Conservation (phyloP, 2,888 invertebrate species). For the Operophtera brumata region DNA sequence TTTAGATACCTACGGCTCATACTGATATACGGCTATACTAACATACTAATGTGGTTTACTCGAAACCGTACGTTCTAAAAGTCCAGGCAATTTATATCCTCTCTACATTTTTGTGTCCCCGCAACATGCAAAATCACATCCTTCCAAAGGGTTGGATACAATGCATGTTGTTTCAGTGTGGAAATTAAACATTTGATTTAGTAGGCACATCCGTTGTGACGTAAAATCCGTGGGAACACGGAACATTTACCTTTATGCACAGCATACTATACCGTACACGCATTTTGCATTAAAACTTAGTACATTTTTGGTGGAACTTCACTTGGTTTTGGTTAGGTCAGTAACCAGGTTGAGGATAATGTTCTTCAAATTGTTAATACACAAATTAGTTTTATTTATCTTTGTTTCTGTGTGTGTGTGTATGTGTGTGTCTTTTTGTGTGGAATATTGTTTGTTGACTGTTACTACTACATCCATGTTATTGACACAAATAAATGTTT, state of each 20-base stretch:
- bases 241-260: slow-evolving; percentile 48
- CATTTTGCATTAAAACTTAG: slow-evolving; percentile 51
- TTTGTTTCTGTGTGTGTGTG: too few species aligned
- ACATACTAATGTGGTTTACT: too few species aligned
- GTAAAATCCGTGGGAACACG: slow-evolving; percentile 59
- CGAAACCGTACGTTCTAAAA: background rate
- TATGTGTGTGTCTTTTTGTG: too few species aligned
- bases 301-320: background rate
- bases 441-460: too few species aligned
- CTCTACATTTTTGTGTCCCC: background rate
- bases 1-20: too few species aligned
- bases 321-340: background rate
- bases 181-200: slow-evolving; percentile 74
- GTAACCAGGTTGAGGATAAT: too few species aligned
- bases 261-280: slow-evolving; percentile 38
- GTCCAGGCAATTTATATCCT: background rate
- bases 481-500: too few species aligned
- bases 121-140: slow-evolving; percentile 33
- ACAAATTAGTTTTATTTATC: too few species aligned
- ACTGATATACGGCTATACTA: too few species aligned
- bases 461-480: too few species aligned
- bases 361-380: too few species aligned
- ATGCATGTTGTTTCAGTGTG: slow-evolving; percentile 60
- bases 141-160: slow-evolving; percentile 53
- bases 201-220: slow-evolving; percentile 59